Evolutionary conservation across 2,113 vertebrate species (phyloP), one percentile per base, ranked within the genome.

Genomic region (Eidolon helvum): DNA sequence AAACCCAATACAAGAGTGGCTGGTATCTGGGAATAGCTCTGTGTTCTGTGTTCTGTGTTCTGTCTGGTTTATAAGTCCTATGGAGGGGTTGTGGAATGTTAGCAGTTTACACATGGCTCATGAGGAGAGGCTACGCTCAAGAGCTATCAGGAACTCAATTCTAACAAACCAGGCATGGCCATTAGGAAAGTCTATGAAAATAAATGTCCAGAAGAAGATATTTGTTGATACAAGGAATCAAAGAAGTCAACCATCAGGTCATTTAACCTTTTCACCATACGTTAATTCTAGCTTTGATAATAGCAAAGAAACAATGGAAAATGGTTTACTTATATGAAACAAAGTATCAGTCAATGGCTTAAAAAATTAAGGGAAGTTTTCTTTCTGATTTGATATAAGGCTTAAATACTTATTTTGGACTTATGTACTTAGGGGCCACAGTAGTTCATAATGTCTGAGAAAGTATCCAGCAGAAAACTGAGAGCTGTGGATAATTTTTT

Each of bases 51-150:
- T n/a, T 91, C 91, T 1, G 7, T 26, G 63, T 82, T 87, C 79
- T 90, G 90, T 69, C 93, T 94, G 38, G 89, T 93, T 97, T 95
- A 84, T 19, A 86, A 88, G 96, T 91, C 93, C 90, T 89, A 0
- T 10, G 59, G 57, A 85, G 68, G 84, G 33, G 55, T 33, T 30
- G 30, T 74, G 96, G 91, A 95, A 97, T 97, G 94, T 93, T 75
- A 93, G 90, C 43, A 77, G 85, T 92, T 94, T 92, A 77, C 72
- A 94, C 71, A 83, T 22, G 86, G 91, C 83, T 96, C 90, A 86
- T 24, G 28, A 30, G 69, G 59, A 94, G 66, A 77, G 87, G 53
- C 82, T 28, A 71, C 28, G 38, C 90, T 50, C 50, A 88, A 82
- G 28, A 88, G 75, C 30, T 45, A 16, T 43, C 79, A 86, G 61